Evolutionary conservation across 1,140 invertebrate species (phyloP).

Genomic region (Trichoplusia ni): DNA sequence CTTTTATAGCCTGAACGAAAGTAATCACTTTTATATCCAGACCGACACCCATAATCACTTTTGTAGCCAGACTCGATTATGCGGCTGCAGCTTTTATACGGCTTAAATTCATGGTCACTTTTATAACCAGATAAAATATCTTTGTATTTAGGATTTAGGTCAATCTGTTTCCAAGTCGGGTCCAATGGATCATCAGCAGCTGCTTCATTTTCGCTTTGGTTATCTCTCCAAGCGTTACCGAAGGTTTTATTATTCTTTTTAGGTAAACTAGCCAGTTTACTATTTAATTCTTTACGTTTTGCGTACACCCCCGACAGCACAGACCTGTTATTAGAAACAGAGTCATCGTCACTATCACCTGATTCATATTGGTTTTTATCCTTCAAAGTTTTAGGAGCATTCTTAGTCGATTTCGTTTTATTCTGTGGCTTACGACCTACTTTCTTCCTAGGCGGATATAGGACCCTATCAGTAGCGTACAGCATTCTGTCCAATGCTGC

Average conservation of each 20-base stretch:
- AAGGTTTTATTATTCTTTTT: slow-evolving; percentile 69
- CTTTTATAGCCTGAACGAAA: slow-evolving; percentile 83
- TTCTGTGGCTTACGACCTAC: slow-evolving; percentile 83
- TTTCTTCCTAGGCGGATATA: slow-evolving; percentile 89
- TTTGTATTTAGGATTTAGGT: slow-evolving; percentile 83
- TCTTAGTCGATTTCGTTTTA: slow-evolving; percentile 74
- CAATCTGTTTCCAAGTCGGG: slow-evolving; percentile 84
- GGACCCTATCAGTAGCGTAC: slow-evolving; percentile 86
- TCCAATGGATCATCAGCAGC: slow-evolving; percentile 80
- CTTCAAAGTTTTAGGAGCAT: slow-evolving; percentile 79
- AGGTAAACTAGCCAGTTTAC: slow-evolving; percentile 65
- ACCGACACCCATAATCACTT: slow-evolving; percentile 82
- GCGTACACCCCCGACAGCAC: slow-evolving; percentile 78
- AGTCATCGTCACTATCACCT: slow-evolving; percentile 72
- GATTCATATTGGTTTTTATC: slow-evolving; percentile 78
- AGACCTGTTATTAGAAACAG: slow-evolving; percentile 65
- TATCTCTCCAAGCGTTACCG: slow-evolving; percentile 71
- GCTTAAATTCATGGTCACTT: slow-evolving; percentile 82
- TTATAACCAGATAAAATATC: slow-evolving; percentile 82
- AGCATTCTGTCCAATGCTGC: slow-evolving; percentile 84
- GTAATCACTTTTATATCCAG: slow-evolving; percentile 80
- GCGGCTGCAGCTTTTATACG: slow-evolving; percentile 82
- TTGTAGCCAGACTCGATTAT: slow-evolving; percentile 83
- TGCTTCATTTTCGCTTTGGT: slow-evolving; percentile 78
- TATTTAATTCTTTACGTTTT: slow-evolving; percentile 79